Base-by-base conservation (phyloP, 2,797 vertebrate species). In the Macrochelys suwanniensis region DNA sequence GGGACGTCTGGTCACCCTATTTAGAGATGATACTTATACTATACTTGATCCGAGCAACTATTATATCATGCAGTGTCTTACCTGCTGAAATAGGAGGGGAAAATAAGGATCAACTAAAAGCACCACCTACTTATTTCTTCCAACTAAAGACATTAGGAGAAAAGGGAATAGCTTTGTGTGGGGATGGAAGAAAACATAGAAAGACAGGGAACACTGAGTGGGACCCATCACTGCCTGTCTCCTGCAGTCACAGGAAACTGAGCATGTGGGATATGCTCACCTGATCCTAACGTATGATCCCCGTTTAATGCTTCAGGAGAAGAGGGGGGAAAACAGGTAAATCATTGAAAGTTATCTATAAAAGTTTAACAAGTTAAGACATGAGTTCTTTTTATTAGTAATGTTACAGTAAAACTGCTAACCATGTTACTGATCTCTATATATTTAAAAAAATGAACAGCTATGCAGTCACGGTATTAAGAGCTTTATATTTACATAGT, bases 241-340 rank as follows among this genome's bases (percentile, higher is more conserved):
- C 95, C 95, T 94, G 92, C 54, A 88, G 65, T 8, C 49, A 84
- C 78, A 95, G 93, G 82, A 89, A 59, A 89, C 96, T 47, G 80
- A 93, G 84, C 92, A 92, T 91, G 6, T 80, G 92, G 77, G 51
- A 82, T 89, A 49, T 45, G 94, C 97, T 98, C 96, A 97, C 97
- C 97, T 96, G 94, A 97, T 97, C 92, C 92, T 97, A 94, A 97
- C 96, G 91, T 6, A 97, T 82, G 85, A 51, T 91, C 57, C 53
- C 59, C 33, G 28, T 84, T 97, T 97, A 92, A 95, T 2, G 7
- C 97, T 97, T 96, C 0, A 68, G 82, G 83, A 92, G 91, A 88
- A 78, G 56, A 45, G 90, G 61, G 94, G 51, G 89, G 71, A 94
- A 0, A 3, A 1, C 7, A 53, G 68, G 80, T 96, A 87, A 97